Percentiles rank a stretch among this genome's conserved stretches.
Conservation (phyloP, 2,113 vertebrate genomes). For the Tringa solitaria region DNA sequence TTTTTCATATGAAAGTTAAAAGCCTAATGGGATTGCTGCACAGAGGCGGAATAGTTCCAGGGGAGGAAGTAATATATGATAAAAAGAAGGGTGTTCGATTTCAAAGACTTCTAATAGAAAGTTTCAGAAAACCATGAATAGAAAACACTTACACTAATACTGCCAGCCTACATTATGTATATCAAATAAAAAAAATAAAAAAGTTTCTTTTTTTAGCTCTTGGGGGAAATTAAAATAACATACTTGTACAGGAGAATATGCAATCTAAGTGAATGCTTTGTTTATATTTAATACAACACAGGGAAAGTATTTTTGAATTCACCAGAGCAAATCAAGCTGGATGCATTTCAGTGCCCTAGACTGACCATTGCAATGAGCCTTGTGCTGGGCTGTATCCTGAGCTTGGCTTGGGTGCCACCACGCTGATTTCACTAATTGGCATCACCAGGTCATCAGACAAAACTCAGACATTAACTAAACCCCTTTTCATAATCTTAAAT, state of each 20-base stretch:
- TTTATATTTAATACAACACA: slow-evolving; percentile 7
- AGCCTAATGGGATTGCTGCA: slow-evolving; percentile 63
- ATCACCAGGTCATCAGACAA: neutral
- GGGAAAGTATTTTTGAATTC: slow-evolving; percentile 13
- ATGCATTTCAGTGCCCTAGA: neutral
- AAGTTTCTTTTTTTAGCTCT: slow-evolving; percentile 55
- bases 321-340: neutral
- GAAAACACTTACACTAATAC: slow-evolving; percentile 31
- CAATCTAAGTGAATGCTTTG: neutral
- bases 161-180: slow-evolving; percentile 47
- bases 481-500: neutral
- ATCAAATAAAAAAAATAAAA: neutral
- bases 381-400: neutral
- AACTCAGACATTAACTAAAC: slow-evolving; percentile 12
- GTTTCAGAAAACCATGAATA: slow-evolving; percentile 37
- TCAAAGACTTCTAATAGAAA: slow-evolving; percentile 70
- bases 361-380: neutral
- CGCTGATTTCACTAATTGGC: neutral
- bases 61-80: slow-evolving; percentile 71
- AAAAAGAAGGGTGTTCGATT: slow-evolving; percentile 71
- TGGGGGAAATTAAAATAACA: slow-evolving; percentile 53
- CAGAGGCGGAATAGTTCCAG: slow-evolving; percentile 52
- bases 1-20: slow-evolving; percentile 60
- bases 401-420: neutral
- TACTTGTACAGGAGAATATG: slow-evolving; percentile 20